Evolutionary conservation across 1,140 invertebrate genomes (phyloP).

Genomic region (Laodelphax striatellus): DNA sequence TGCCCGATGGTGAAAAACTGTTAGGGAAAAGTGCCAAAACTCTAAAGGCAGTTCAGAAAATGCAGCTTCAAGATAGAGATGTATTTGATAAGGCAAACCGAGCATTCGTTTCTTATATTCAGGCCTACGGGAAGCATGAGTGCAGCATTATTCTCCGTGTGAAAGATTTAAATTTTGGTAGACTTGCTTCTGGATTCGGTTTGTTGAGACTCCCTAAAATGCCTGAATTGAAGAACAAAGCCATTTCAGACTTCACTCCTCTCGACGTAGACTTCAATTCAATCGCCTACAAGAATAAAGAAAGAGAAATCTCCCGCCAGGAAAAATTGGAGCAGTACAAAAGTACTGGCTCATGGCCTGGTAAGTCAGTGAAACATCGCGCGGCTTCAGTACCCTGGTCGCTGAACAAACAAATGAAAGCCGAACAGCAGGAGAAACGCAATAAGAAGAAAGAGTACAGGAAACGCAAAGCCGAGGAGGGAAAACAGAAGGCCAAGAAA

Average conservation of each 20-base stretch:
- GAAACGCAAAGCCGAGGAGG: conserved; percentile 35
- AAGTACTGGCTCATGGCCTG: conserved; percentile 68
- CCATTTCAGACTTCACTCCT: conserved; percentile 50
- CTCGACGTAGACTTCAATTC: conserved; percentile 58
- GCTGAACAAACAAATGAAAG: conserved; percentile 60
- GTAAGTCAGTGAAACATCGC: conserved; percentile 41
- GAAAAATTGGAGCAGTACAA: conserved; percentile 58
- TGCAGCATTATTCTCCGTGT: conserved; percentile 78
- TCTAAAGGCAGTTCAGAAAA: conserved; percentile 40
- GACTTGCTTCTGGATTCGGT: conserved; percentile 78
- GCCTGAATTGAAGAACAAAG: conserved; percentile 77
- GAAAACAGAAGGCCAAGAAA: conserved; percentile 30
- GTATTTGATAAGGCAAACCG: conserved; percentile 78
- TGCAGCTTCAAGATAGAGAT: conserved; percentile 55
- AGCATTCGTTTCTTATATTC: conserved; percentile 92
- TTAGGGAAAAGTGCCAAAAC: conserved; percentile 6
- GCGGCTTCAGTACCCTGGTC: conserved; percentile 61
- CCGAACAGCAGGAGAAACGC: conserved; percentile 48
- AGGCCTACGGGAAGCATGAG: conserved; percentile 92
- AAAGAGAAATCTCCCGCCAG: conserved; percentile 58
- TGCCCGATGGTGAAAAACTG: conserved; percentile 9
- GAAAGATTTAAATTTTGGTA: conserved; percentile 82
- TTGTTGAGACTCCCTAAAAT: conserved; percentile 83
- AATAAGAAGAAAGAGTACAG: conserved; percentile 43
- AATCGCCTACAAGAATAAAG: conserved; percentile 73